Conservation (phyloP, 1,140 invertebrate species). For the Drosophila tani region DNA sequence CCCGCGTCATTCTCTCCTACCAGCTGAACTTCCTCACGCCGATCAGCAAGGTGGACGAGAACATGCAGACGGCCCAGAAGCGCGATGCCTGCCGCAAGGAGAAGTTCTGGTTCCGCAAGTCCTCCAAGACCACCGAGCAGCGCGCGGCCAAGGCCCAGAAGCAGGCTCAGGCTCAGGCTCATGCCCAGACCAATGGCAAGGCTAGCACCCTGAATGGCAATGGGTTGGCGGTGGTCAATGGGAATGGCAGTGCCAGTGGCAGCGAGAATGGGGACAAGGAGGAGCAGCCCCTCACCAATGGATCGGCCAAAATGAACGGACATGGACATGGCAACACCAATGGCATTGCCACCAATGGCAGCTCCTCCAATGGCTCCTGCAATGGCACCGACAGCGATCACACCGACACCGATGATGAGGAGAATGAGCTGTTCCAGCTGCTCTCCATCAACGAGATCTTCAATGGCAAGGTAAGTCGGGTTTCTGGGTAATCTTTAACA, state of each 20-base stretch:
- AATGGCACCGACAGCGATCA: conserved; percentile 72
- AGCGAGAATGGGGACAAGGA: conserved; percentile 16
- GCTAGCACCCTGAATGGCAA: conserved; percentile 18
- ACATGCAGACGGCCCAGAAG: conserved; percentile 97
- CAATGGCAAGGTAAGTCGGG: conserved; percentile 94
- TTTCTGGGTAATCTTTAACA: too few species aligned
- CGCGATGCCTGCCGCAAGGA: conserved; percentile 92
- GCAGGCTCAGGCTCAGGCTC: conserved; percentile 4
- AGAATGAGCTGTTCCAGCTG: conserved; percentile 79
- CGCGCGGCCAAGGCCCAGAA: conserved; percentile 45
- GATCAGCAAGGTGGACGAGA: conserved; percentile 99
- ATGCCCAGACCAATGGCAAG: conserved; percentile 53
- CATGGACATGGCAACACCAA: conserved; percentile 70
- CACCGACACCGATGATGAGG: conserved; percentile 73
- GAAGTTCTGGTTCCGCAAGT: conserved; percentile 96
- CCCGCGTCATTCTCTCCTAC: conserved; percentile 98
- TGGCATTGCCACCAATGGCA: conserved; percentile 36
- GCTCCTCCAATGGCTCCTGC: conserved; percentile 66
- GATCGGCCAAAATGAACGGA: conserved; percentile 64
- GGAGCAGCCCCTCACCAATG: conserved; percentile 40
- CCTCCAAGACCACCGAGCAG: conserved; percentile 85
- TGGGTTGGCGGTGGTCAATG: conserved; percentile 16
- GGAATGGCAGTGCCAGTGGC: conserved; percentile 14
- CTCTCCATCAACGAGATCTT: conserved; percentile 98
- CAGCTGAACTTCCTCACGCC: conserved; percentile 98